Percentiles rank a stretch among this genome's conserved stretches.
phyloP scores from a whole-genome alignment of 2,113 vertebrate species.

The Fulica atra region DNA sequence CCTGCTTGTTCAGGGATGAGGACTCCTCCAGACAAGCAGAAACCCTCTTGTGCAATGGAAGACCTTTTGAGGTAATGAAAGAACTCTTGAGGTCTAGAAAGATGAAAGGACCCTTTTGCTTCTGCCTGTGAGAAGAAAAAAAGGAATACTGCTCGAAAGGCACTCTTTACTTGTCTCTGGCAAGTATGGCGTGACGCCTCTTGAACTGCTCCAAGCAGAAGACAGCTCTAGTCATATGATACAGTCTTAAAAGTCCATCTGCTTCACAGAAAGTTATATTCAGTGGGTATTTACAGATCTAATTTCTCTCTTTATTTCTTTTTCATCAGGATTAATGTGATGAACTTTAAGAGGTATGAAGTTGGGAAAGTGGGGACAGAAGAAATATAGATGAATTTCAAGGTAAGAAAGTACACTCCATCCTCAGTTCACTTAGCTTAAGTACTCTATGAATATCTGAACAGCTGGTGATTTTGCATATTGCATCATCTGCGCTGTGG shows the following conservation, averaged over 20 bases:
- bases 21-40: background rate
- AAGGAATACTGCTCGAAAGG: background rate
- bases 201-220: background rate
- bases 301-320: slow-evolving; percentile 29
- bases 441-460: slow-evolving; percentile 38
- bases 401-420: slow-evolving; percentile 21
- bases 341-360: slow-evolving; percentile 20
- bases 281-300: background rate
- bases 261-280: slow-evolving; percentile 12
- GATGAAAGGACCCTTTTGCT: background rate
- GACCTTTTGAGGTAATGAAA: background rate
- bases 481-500: background rate
- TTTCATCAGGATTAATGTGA: slow-evolving; percentile 22
- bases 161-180: background rate
- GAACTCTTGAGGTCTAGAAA: background rate
- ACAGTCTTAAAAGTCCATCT: background rate
- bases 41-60: background rate
- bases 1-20: background rate
- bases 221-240: background rate
- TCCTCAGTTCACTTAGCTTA: slow-evolving; percentile 11
- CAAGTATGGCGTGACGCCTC: background rate
- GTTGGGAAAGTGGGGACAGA: background rate
- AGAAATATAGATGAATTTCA: slow-evolving; percentile 30
- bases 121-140: background rate
- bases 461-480: slow-evolving; percentile 62